Evolutionary conservation across 2,797 vertebrate genomes (phyloP).

Genomic region (Cichlasoma orientale): DNA sequence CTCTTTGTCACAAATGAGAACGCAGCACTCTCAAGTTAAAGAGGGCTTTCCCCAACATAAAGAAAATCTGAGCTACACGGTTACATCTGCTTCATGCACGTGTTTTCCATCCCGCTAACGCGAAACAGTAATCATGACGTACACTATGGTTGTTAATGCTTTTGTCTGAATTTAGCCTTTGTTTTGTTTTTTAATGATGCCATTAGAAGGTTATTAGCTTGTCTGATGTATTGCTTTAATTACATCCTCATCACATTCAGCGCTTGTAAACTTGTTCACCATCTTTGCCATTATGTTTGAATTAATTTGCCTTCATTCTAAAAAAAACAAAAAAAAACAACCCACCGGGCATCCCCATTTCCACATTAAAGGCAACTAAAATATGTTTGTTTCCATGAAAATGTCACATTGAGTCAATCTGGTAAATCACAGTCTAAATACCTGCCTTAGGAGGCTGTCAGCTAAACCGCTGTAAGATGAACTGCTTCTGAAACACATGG

Average conservation of each 20-base stretch:
- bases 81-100: slow-evolving; percentile 3
- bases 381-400: neutral
- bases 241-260: slow-evolving; percentile 34
- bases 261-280: slow-evolving; percentile 21
- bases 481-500: neutral
- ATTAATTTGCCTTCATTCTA: slow-evolving; percentile 17
- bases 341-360: neutral
- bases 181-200: slow-evolving; percentile 33
- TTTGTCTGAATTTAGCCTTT: slow-evolving; percentile 7
- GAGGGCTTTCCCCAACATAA: slow-evolving; percentile 7
- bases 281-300: slow-evolving; percentile 14
- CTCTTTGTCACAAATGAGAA: slow-evolving; percentile 54
- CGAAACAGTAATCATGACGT: neutral
- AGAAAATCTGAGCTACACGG: slow-evolving; percentile 5
- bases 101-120: neutral
- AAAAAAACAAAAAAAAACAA: slow-evolving; percentile 1
- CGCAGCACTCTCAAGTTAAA: slow-evolving; percentile 37
- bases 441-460: neutral
- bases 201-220: slow-evolving; percentile 40
- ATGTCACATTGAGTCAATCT: neutral
- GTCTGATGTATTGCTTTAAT: slow-evolving; percentile 47
- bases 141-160: slow-evolving; percentile 6
- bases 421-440: neutral
- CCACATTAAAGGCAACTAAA: neutral
- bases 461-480: neutral